These are phyloP conservation scores for Pelosia muscerda DNA, from an alignment of 2,888 invertebrate species.

Conservation along the genomic window DNA sequence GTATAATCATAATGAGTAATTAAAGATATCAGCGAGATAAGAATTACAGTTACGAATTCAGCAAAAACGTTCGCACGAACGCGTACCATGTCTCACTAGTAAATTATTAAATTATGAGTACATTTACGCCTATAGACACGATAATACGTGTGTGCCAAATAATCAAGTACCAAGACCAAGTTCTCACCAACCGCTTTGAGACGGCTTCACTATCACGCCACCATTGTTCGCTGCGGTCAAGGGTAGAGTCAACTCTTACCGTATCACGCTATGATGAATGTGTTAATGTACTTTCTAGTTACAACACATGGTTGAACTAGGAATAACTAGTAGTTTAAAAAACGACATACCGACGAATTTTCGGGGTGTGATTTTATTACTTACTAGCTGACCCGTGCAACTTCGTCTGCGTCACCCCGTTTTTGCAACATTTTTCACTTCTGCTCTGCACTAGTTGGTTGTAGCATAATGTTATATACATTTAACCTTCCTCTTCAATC, in stretches of 20 bases:
- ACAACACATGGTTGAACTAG: not conserved
- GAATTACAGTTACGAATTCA: not conserved
- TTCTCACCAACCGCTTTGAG: conserved; percentile 67
- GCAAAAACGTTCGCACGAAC: conserved; percentile 4
- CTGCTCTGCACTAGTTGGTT: no score
- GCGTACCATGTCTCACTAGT: conserved; percentile 27
- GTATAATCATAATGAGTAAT: not conserved
- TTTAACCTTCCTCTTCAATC: no score
- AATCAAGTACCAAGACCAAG: conserved; percentile 54
- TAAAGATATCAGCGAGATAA: not conserved
- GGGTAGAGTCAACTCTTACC: conserved; percentile 58
- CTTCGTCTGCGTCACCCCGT: no score
- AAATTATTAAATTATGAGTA: conserved; percentile 33
- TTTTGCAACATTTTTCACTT: no score
- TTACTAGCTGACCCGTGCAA: no score
- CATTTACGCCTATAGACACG: conserved; percentile 31
- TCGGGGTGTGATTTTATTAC: no score
- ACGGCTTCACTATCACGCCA: conserved; percentile 55
- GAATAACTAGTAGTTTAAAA: no score
- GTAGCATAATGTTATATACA: no score
- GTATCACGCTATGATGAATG: conserved; percentile 21
- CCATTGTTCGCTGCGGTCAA: conserved; percentile 72
- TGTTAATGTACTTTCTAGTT: conserved; percentile 34
- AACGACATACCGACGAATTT: no score
- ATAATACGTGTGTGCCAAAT: conserved; percentile 54